Percentiles rank a stretch among this genome's conserved stretches.
phyloP scores from a whole-genome alignment of 1,140 invertebrate genomes.

The Zaprionus camerounensis region DNA sequence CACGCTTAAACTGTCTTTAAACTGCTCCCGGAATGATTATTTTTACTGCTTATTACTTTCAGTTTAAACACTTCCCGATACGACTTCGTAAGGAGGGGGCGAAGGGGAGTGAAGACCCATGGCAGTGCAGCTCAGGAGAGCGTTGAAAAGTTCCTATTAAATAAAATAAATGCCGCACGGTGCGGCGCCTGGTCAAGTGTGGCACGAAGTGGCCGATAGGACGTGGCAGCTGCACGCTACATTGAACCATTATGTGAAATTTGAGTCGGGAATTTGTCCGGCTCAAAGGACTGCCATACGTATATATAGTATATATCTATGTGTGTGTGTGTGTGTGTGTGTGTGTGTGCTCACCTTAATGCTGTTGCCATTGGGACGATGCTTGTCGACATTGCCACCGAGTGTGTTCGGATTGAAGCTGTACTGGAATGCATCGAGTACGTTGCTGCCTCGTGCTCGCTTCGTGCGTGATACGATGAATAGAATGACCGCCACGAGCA shows the following conservation, averaged over 20 bases:
- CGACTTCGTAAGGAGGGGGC: not conserved
- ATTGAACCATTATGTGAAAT: constrained; percentile 80
- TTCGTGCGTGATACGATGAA: constrained; percentile 90
- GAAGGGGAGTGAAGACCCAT: not conserved
- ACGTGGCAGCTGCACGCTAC: constrained; percentile 78
- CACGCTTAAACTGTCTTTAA: constrained; percentile 1
- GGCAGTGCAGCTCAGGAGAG: constrained; percentile 8
- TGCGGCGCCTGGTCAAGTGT: constrained; percentile 44
- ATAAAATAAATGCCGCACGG: constrained; percentile 70
- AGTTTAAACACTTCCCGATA: constrained; percentile 6
- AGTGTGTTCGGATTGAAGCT: constrained; percentile 84
- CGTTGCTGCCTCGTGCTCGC: constrained; percentile 86
- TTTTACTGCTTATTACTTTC: constrained; percentile 29
- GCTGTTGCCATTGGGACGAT: constrained; percentile 83
- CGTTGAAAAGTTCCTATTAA: constrained; percentile 76
- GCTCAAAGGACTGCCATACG: not conserved
- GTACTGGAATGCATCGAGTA: constrained; percentile 84
- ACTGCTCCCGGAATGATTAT: constrained; percentile 13
- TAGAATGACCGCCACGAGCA: constrained; percentile 88
- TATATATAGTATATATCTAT: constrained; percentile 1
- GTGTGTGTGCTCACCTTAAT: constrained; percentile 85
- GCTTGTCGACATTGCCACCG: constrained; percentile 84
- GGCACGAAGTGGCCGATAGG: constrained; percentile 53
- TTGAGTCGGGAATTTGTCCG: constrained; percentile 60
- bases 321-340: constrained; percentile 2